Evolutionary conservation across 2,888 invertebrate genomes (phyloP).

Genomic region (Diarsia dahlii): DNA sequence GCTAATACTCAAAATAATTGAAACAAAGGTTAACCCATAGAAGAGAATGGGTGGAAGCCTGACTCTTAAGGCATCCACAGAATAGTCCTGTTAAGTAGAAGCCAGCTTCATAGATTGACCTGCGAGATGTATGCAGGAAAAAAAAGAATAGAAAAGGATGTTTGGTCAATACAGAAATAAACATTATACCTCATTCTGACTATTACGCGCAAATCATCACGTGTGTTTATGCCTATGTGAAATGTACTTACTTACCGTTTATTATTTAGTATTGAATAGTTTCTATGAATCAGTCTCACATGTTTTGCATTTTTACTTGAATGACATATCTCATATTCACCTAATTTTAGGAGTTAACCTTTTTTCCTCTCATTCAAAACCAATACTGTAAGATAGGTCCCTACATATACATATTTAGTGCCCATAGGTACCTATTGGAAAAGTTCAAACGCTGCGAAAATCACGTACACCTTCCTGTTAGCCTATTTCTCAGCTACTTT

Average conservation of each 20-base stretch:
- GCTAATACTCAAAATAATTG: too few species aligned
- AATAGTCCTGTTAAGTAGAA: too few species aligned
- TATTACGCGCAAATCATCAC: neutral
- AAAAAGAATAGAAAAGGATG: too few species aligned
- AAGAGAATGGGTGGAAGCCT: too few species aligned
- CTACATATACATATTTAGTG: neutral
- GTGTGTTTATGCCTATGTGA: neutral
- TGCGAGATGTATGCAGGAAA: too few species aligned
- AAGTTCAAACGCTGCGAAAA: neutral
- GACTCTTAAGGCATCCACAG: too few species aligned
- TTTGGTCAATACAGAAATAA: neutral
- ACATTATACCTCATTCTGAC: neutral
- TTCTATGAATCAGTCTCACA: neutral
- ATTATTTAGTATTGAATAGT: neutral
- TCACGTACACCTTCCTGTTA: neutral
- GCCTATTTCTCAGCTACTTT: too few species aligned
- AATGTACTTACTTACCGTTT: neutral
- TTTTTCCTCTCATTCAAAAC: neutral
- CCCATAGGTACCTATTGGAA: neutral
- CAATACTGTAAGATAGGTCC: neutral
- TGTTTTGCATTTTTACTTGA: neutral
- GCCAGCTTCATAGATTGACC: too few species aligned
- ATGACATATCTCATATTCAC: neutral
- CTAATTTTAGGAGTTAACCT: neutral
- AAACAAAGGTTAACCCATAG: too few species aligned